These are phyloP conservation scores for Halictus rubicundus DNA, from an alignment of 1,140 invertebrate genomes.

Conservation along the genomic window DNA sequence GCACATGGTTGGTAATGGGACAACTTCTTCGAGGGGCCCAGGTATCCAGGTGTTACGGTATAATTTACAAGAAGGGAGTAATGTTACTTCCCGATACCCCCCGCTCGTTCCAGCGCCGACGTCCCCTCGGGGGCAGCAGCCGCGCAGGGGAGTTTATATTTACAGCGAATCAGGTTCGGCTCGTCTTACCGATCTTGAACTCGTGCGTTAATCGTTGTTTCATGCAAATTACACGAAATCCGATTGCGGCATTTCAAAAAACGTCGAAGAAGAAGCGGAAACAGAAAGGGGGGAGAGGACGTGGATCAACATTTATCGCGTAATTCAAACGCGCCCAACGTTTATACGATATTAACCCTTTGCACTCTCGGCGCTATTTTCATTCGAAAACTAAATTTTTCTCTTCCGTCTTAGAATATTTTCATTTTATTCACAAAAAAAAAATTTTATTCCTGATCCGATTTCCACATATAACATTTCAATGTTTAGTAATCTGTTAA, in stretches of 20 bases:
- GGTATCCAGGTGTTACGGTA: conserved; percentile 32
- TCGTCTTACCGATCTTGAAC: conserved; percentile 10
- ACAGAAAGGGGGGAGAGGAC: neutral
- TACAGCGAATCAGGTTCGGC: conserved; percentile 31
- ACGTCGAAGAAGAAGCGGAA: neutral
- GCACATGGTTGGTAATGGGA: conserved; percentile 35
- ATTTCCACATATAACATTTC: too few relatives aligned
- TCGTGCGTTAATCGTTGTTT: conserved; percentile 58
- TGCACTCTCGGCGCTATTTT: too few relatives aligned
- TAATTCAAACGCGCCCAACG: conserved; percentile 12
- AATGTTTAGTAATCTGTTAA: too few relatives aligned
- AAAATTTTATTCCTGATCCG: too few relatives aligned
- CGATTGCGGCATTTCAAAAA: conserved; percentile 6
- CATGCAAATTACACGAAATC: conserved; percentile 61
- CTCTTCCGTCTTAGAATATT: too few relatives aligned
- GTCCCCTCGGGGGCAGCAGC: neutral
- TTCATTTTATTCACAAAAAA: too few relatives aligned
- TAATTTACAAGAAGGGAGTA: conserved; percentile 50
- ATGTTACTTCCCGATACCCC: conserved; percentile 26
- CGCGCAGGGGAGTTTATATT: conserved; percentile 6
- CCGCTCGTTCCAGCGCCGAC: neutral
- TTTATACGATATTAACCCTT: neutral
- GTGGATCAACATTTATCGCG: conserved; percentile 9
- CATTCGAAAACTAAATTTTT: too few relatives aligned
- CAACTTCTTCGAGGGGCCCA: conserved; percentile 35